Base-by-base conservation (phyloP, 2,888 invertebrate genomes). In the Aelia acuminata region DNA sequence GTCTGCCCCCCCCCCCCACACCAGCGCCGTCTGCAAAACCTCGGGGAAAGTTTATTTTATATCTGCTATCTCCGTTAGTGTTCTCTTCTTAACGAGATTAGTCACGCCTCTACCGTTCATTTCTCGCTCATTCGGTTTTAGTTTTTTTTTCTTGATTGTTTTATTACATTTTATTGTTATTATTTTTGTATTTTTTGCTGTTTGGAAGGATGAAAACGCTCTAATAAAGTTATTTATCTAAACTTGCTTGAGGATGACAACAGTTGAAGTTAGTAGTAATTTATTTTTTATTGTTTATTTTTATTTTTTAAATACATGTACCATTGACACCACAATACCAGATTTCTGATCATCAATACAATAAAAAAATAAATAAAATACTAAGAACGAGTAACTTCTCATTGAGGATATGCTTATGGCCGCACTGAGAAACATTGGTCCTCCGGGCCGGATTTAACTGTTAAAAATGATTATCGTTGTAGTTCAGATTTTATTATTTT, bases 11-110 rank as follows among this genome's bases (percentile, higher is more conserved):
- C 7, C 57, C 7, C n/a, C n/a, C 57, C 35, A 4, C 43, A n/a
- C n/a, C n/a, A n/a, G n/a, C 43, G 4, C 4, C 35, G 35, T 7
- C 22, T 75, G 80, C 80, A 80, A 80, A 80, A 80, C 80, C 80
- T 80, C n/a, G 43, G 80, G 10, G 43, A 80, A 80, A 47, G 80
- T 47, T 31, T 43, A 80, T 80, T 80, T 80, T 80, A 70, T 70
- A 35, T 70, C 63, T 35, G 15, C 35, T 70, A 70, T 57, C 57
- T 57, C 57, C 57, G 57, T 57, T 57, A 57, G 57, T 57, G 57
- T 35, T 70, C 31, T 70, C 20, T 35, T 70, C 63, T 70, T 22
- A 35, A 35, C 35, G 31, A 70, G 31, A 31, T 70, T 70, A 31
- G 63, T 70, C 63, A 70, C 63, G 63, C 35, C 35, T 70, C 63